Conservation (phyloP, 1,140 invertebrate species). For the Eriosoma lanigerum region DNA sequence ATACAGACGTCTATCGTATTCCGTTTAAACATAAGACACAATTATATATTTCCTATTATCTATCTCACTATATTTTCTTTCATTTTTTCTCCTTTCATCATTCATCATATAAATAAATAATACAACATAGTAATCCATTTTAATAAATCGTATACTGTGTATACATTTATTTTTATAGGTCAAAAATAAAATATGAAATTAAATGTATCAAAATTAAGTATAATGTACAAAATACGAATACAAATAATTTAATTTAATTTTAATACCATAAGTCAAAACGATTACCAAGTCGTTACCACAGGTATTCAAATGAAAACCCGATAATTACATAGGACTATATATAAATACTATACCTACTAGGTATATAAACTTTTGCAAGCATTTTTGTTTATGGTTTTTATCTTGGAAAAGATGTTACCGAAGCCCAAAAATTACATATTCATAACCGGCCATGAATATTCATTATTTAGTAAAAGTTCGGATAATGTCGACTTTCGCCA, state of each 20-base stretch:
- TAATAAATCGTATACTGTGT: not conserved
- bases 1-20: constrained; percentile 17
- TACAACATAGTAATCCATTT: not conserved
- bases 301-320: constrained; percentile 4
- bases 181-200: no score
- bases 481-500: constrained; percentile 19
- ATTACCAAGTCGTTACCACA: not conserved
- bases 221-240: not conserved
- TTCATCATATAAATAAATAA: not conserved
- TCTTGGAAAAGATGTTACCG: constrained; percentile 16
- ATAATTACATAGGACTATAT: constrained; percentile 6
- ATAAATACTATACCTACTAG: not conserved
- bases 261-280: not conserved
- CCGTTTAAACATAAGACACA: constrained; percentile 31
- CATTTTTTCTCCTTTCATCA: not conserved
- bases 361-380: not conserved
- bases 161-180: no score
- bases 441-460: constrained; percentile 38
- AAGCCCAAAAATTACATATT: constrained; percentile 20
- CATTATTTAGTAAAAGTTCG: constrained; percentile 35
- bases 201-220: not conserved
- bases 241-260: not conserved
- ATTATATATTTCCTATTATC: constrained; percentile 8
- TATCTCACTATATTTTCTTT: no score
- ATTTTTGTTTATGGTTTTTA: constrained; percentile 26